Conservation (phyloP, 2,113 vertebrate genomes). For the Sceloporus tristichus region DNA sequence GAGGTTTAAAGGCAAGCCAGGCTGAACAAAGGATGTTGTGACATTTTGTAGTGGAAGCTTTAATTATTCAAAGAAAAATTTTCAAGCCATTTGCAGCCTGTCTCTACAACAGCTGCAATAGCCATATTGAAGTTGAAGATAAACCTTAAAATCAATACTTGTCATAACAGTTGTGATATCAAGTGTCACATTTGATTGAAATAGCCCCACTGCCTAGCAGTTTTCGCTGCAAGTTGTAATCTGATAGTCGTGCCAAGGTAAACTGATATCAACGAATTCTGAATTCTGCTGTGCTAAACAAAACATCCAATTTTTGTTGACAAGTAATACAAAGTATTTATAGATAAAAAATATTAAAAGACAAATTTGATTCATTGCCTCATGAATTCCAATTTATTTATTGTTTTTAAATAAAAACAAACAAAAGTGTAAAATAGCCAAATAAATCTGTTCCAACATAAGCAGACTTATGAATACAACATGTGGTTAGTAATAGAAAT, state of each 20-base stretch:
- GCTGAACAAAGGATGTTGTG: slow-evolving; percentile 19
- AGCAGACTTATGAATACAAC: slow-evolving; percentile 1
- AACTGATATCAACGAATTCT: slow-evolving; percentile 13
- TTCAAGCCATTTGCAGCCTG: slow-evolving; percentile 12
- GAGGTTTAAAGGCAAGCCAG: slow-evolving; percentile 19
- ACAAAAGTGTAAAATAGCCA: slow-evolving; percentile 3
- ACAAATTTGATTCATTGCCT: background rate
- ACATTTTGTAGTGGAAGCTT: slow-evolving; percentile 18
- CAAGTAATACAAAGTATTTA: slow-evolving; percentile 10
- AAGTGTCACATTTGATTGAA: slow-evolving; percentile 39
- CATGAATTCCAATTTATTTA: background rate
- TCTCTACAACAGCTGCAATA: slow-evolving; percentile 13
- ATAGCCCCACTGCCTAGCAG: slow-evolving; percentile 21
- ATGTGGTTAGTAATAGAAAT: background rate
- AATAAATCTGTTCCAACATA: background rate
- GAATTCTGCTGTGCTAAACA: slow-evolving; percentile 3
- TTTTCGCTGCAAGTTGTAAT: slow-evolving; percentile 18
- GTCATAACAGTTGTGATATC: slow-evolving; percentile 43
- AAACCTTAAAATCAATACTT: slow-evolving; percentile 46
- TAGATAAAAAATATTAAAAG: background rate
- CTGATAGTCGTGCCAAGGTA: slow-evolving; percentile 19
- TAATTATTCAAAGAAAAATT: slow-evolving; percentile 39
- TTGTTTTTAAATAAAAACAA: background rate
- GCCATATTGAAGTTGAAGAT: slow-evolving; percentile 21
- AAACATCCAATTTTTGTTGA: slow-evolving; percentile 14